Percentiles rank a stretch among this genome's conserved stretches.
phyloP scores from a whole-genome alignment of 2,113 vertebrate genomes.

The Haplotaxodon microlepis region DNA sequence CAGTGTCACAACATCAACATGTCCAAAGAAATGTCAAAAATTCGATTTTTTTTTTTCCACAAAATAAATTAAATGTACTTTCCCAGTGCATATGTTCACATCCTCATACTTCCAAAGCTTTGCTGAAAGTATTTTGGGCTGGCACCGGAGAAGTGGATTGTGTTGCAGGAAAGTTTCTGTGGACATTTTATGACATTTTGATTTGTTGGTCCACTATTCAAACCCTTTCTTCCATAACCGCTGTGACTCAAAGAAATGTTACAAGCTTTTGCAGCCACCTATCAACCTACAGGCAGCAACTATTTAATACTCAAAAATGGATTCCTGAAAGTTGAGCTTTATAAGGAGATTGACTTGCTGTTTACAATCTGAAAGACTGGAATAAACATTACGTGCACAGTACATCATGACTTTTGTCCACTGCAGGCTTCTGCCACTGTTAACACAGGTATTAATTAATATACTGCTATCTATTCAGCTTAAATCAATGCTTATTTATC shows the following conservation, averaged over 20 bases:
- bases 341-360: neutral
- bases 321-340: rapidly evolving
- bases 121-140: neutral
- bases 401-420: neutral
- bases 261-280: neutral
- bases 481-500: neutral
- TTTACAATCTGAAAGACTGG: neutral
- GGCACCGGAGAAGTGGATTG: neutral
- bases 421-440: neutral
- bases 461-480: neutral
- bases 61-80: neutral
- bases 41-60: rapidly evolving
- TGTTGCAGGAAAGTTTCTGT: neutral
- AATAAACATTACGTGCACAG: neutral
- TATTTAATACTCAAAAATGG: neutral
- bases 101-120: neutral
- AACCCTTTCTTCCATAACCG: neutral
- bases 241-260: neutral
- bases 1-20: neutral
- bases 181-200: neutral
- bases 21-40: neutral
- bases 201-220: neutral
- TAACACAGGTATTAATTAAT: neutral
- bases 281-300: neutral
- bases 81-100: neutral